Evolutionary conservation across 2,888 invertebrate species (phyloP).

Genomic region (Lysandra bellargus): DNA sequence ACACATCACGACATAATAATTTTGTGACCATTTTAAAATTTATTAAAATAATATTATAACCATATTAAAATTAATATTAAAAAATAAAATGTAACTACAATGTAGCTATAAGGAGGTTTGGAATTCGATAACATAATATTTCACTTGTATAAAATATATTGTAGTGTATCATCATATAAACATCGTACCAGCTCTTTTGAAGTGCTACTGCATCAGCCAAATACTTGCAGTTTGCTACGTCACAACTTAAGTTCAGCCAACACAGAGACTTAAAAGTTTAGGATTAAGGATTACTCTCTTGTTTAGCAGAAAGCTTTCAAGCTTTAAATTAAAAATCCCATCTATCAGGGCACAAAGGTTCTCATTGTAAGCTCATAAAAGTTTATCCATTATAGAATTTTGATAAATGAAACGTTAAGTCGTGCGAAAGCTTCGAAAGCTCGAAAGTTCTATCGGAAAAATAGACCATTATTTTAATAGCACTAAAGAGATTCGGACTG

Average conservation of each 20-base stretch:
- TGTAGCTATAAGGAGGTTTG: too few relatives aligned
- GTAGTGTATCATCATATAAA: too few relatives aligned
- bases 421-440: constrained; percentile 17
- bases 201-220: not conserved
- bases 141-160: too few relatives aligned
- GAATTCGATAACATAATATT: too few relatives aligned
- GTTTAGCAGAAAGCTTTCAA: not conserved
- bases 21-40: too few relatives aligned
- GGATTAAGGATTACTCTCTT: not conserved
- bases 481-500: not conserved
- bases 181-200: too few relatives aligned
- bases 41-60: too few relatives aligned
- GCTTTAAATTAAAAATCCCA: not conserved
- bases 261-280: not conserved
- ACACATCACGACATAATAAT: too few relatives aligned
- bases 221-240: not conserved
- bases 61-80: too few relatives aligned
- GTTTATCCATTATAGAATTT: constrained; percentile 31
- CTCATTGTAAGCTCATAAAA: constrained; percentile 31
- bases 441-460: constrained; percentile 12
- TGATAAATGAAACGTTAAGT: constrained; percentile 31
- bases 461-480: not conserved
- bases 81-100: too few relatives aligned
- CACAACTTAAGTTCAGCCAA: not conserved
- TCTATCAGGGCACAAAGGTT: constrained; percentile 20